Evolutionary conservation across 2,888 invertebrate genomes (phyloP), one percentile per base, ranked within the genome.

Genomic region (Hydrotaea diabolus): DNA sequence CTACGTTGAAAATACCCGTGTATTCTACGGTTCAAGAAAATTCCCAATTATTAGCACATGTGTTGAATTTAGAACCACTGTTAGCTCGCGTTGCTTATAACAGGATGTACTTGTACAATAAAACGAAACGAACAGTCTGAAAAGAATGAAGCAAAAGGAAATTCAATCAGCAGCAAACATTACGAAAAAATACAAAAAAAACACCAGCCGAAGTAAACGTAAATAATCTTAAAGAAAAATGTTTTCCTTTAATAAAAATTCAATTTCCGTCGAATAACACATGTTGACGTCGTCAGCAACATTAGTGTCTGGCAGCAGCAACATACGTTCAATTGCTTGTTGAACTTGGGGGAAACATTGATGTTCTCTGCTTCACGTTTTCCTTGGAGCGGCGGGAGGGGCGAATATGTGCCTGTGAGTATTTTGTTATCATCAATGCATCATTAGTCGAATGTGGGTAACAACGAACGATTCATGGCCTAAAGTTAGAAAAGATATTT

Each of bases 221-320:
- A 39, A 19, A 36, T 43, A 79, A 64, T 73, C 59, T 57, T 57
- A 31, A 89, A 90, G 88, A 89, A 89, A 90, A 89, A 88, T 89
- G 87, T 90, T 89, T 90, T 89, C 89, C 90, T 90, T 89, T 89
- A 90, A 90, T 90, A 90, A 90, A 90, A 90, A 90, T 90, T 90
- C 89, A 90, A 90, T 90, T 90, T 90, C 90, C 90, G 88, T 85
- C 79, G 87, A 89, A 89, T 88, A 88, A 88, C 90, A 90, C 89
- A 89, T 89, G 89, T 89, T 88, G 87, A 87, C 85, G 82, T 77
- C 82, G 76, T 17, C 85, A 77, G 21, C 21, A 21, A 11, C 43
- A 17, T 36, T 36, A 9, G 39, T 11, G 43, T 43, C 1, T 11
- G 49, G 31, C n/a, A 26, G n/a, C 39, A 17, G 64, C 39, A 31